A percentile compares a stretch with the other conserved stretches of the same genome.
Evolutionary conservation across 1,140 invertebrate genomes (phyloP).

Genomic region (Laupala kohalensis): DNA sequence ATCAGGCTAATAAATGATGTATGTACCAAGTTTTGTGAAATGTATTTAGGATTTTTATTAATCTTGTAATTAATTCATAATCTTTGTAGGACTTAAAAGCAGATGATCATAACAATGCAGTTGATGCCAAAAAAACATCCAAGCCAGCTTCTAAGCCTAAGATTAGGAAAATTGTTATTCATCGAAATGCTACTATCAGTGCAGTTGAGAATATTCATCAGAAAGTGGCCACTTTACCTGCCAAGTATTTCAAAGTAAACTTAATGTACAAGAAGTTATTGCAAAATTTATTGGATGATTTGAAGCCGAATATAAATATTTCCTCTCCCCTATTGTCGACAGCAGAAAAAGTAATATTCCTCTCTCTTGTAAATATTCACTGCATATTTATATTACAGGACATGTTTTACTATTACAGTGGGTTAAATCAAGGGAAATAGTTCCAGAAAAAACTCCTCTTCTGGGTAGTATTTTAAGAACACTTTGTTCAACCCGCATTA

Average conservation of each 20-base stretch:
- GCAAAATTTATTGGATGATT: conserved; percentile 4
- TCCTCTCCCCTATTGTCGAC: conserved; percentile 5
- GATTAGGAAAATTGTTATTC: neutral
- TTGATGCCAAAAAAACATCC: conserved; percentile 12
- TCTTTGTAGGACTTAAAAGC: neutral
- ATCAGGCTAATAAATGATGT: conserved; percentile 16
- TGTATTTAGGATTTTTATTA: neutral
- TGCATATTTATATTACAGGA: conserved; percentile 11
- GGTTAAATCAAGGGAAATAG: conserved; percentile 49
- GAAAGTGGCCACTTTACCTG: conserved; percentile 20
- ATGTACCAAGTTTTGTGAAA: conserved; percentile 11
- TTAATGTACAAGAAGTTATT: neutral
- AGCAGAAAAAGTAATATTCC: conserved; percentile 4
- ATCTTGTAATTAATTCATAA: neutral
- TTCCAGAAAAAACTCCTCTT: conserved; percentile 42
- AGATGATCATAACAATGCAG: neutral
- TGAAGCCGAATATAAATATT: conserved; percentile 4
- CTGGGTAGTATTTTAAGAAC: conserved; percentile 57
- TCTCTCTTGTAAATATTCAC: neutral
- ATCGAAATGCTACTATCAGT: conserved; percentile 1
- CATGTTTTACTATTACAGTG: conserved; percentile 37
- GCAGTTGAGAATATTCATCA: conserved; percentile 4
- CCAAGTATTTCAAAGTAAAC: neutral
- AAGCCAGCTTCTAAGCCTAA: neutral
- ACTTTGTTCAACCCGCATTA: conserved; percentile 53